These are phyloP conservation scores for Prionace glauca DNA, from an alignment of 2,797 vertebrate genomes.

Conservation along the genomic window DNA sequence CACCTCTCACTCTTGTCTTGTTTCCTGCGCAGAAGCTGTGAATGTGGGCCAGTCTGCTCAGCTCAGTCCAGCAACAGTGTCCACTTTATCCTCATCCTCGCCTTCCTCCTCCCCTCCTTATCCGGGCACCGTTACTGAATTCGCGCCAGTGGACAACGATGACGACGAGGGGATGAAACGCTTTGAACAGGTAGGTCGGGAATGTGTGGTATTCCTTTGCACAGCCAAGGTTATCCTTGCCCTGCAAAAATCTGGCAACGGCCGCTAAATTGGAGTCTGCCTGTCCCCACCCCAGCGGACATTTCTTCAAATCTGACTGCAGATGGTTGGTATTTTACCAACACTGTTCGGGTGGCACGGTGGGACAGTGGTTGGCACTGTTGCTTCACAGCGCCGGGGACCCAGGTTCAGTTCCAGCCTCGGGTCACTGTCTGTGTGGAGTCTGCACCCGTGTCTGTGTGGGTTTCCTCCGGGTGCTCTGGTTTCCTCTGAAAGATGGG, in stretches of 20 bases:
- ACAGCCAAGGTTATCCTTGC: neutral
- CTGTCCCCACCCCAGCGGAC: neutral
- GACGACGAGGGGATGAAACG: conserved; percentile 92
- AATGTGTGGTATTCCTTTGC: neutral
- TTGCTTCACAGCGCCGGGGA: too few species aligned
- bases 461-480: too few species aligned
- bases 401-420: too few species aligned
- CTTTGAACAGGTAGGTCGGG: conserved; percentile 73
- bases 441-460: too few species aligned
- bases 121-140: conserved; percentile 57
- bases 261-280: neutral
- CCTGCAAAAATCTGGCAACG: neutral
- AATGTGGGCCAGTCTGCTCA: conserved; percentile 45
- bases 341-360: too few species aligned
- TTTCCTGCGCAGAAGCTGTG: neutral
- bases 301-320: neutral
- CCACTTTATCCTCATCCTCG: conserved; percentile 60
- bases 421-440: too few species aligned
- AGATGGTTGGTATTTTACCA: too few species aligned
- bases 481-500: too few species aligned
- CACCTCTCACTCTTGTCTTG: neutral
- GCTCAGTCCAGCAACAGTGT: conserved; percentile 56
- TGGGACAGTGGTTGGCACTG: too few species aligned
- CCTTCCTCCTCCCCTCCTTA: conserved; percentile 63
- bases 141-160: conserved; percentile 66